Conservation (phyloP, 2,888 invertebrate species). For the Coelogynopora nodosa region DNA sequence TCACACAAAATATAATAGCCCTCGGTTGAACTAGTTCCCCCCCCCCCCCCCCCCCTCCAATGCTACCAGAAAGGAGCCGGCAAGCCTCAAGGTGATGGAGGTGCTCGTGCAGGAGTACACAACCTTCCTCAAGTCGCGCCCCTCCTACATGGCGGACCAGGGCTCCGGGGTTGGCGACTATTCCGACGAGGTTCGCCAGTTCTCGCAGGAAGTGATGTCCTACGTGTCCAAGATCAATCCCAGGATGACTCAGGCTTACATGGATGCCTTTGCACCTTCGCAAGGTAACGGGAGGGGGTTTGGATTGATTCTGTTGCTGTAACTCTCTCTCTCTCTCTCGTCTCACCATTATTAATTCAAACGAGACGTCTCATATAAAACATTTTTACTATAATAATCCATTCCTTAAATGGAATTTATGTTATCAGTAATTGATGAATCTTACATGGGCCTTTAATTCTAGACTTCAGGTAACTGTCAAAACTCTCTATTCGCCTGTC, state of each 20-base stretch:
- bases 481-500: too few relatives aligned
- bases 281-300: background rate
- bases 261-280: slow-evolving; percentile 42
- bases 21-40: too few relatives aligned
- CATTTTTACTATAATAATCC: background rate
- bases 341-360: background rate
- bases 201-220: slow-evolving; percentile 40
- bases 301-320: background rate
- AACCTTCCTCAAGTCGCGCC: slow-evolving; percentile 54
- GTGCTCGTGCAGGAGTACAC: slow-evolving; percentile 59
- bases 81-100: slow-evolving; percentile 55
- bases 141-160: slow-evolving; percentile 56
- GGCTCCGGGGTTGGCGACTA: slow-evolving; percentile 52
- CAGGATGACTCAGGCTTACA: slow-evolving; percentile 29
- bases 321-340: background rate
- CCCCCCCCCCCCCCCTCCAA: too few relatives aligned
- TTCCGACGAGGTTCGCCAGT: slow-evolving; percentile 27
- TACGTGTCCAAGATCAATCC: slow-evolving; percentile 40
- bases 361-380: background rate
- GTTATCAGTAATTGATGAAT: too few relatives aligned
- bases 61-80: slow-evolving; percentile 59
- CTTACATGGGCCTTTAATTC: too few relatives aligned
- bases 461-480: too few relatives aligned
- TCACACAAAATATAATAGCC: too few relatives aligned
- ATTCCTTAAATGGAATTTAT: background rate